A percentile compares a stretch with the other conserved stretches of the same genome.
These are phyloP conservation scores for Acipenser ruthenus DNA, from an alignment of 2,797 vertebrate species.

Conservation along the genomic window DNA sequence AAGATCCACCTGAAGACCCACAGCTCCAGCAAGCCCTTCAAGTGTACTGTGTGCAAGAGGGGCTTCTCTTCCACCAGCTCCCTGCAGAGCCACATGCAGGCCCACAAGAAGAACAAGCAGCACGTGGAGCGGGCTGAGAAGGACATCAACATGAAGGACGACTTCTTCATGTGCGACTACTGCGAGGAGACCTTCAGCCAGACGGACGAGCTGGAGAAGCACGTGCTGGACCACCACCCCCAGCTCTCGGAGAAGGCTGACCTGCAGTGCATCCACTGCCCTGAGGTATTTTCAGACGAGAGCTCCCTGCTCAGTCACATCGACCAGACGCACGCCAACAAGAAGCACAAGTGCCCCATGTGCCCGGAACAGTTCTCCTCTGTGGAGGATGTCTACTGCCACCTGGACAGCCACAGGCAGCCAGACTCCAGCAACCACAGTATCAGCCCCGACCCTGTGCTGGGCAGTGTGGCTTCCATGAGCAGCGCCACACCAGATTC, in stretches of 20 bases:
- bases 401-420: slow-evolving; percentile 94
- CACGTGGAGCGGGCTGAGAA: slow-evolving; percentile 83
- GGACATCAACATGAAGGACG: slow-evolving; percentile 83
- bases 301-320: slow-evolving; percentile 84
- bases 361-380: slow-evolving; percentile 94
- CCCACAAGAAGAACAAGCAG: slow-evolving; percentile 95
- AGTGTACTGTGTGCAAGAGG: slow-evolving; percentile 93
- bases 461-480: slow-evolving; percentile 93
- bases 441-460: slow-evolving; percentile 83
- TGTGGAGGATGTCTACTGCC: slow-evolving; percentile 95
- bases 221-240: slow-evolving; percentile 86
- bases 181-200: slow-evolving; percentile 97
- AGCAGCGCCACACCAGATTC: slow-evolving; percentile 94
- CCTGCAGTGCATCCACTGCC: slow-evolving; percentile 97
- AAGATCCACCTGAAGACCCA: slow-evolving; percentile 99
- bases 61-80: slow-evolving; percentile 97
- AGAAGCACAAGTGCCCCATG: slow-evolving; percentile 97
- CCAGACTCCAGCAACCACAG: slow-evolving; percentile 95
- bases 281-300: slow-evolving; percentile 91
- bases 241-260: slow-evolving; percentile 95
- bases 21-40: slow-evolving; percentile 97
- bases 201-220: slow-evolving; percentile 92
- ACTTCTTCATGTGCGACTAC: slow-evolving; percentile 92
- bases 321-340: slow-evolving; percentile 90
- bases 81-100: slow-evolving; percentile 97